Conservation (phyloP, 2,113 vertebrate genomes). For the Takifugu bimaculatus region DNA sequence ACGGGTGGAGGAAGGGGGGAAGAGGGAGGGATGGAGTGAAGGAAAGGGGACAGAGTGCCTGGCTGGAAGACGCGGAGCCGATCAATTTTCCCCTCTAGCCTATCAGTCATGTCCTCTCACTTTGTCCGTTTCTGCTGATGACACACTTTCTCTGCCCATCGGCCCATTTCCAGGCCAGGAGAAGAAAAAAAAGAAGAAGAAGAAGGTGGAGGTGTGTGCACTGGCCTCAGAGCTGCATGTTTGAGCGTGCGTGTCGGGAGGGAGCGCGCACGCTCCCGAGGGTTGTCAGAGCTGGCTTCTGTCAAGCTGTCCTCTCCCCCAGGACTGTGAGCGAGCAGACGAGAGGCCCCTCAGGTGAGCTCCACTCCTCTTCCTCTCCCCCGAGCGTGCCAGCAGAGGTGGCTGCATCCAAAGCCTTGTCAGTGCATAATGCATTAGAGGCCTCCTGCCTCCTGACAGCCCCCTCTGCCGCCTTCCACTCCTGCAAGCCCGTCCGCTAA, state of each 20-base stretch:
- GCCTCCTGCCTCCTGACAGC: conserved; percentile 90
- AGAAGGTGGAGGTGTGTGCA: conserved; percentile 31
- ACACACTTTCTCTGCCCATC: conserved; percentile 72
- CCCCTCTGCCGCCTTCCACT: conserved; percentile 89
- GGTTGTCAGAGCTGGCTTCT: conserved; percentile 46
- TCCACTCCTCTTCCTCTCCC: conserved; percentile 85
- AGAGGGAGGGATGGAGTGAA: conserved; percentile 32
- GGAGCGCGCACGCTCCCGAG: conserved; percentile 35
- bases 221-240: conserved; percentile 34
- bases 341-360: conserved; percentile 72
- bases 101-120: conserved; percentile 72
- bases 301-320: conserved; percentile 55
- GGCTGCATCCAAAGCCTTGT: conserved; percentile 85
- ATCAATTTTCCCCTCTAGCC: conserved; percentile 72
- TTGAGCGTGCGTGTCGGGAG: conserved; percentile 36
- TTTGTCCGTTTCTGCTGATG: conserved; percentile 73
- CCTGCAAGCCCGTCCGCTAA: conserved; percentile 91
- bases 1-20: conserved; percentile 22
- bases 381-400: conserved; percentile 80
- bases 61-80: conserved; percentile 61
- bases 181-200: conserved; percentile 3
- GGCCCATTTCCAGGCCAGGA: conserved; percentile 67
- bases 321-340: conserved; percentile 13
- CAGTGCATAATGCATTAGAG: conserved; percentile 98
- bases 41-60: conserved; percentile 49